phyloP scores from a whole-genome alignment of 2,113 vertebrate species.

The Odontesthes bonariensis region DNA sequence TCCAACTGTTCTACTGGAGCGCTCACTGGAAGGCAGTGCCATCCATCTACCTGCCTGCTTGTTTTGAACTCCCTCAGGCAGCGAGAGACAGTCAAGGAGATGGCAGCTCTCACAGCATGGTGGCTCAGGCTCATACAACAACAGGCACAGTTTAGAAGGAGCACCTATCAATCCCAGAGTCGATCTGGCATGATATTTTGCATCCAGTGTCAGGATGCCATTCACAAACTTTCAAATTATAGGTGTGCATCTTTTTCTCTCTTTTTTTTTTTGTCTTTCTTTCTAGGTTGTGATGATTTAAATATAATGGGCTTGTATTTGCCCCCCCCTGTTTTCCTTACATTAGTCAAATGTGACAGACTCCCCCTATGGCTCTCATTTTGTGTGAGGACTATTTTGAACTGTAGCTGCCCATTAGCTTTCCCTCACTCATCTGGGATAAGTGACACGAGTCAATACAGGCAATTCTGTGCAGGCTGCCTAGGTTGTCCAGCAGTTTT shows the following conservation, averaged over 20 bases:
- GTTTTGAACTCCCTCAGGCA: constrained; percentile 57
- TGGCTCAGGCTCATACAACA: constrained; percentile 18
- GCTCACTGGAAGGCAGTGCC: constrained; percentile 42
- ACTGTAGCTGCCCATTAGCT: constrained; percentile 37
- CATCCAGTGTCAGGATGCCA: constrained; percentile 3
- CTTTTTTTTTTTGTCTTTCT: neutral
- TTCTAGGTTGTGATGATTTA: neutral
- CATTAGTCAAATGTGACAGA: constrained; percentile 1
- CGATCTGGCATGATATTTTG: constrained; percentile 36
- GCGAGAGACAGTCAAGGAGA: constrained; percentile 32
- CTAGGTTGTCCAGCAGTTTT: constrained; percentile 24
- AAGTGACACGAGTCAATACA: constrained; percentile 16
- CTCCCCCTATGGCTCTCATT: neutral
- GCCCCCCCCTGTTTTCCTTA: neutral
- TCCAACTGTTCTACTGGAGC: constrained; percentile 35
- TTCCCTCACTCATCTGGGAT: constrained; percentile 4
- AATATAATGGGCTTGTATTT: neutral
- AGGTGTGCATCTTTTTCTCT: neutral
- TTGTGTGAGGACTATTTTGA: constrained; percentile 11
- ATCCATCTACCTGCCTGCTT: constrained; percentile 65
- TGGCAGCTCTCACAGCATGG: constrained; percentile 54
- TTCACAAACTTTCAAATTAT: constrained; percentile 1
- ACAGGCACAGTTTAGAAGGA: constrained; percentile 14
- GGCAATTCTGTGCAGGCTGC: constrained; percentile 6
- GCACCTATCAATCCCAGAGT: constrained; percentile 36